phyloP scores from a whole-genome alignment of 2,113 vertebrate species.

The Muntiacus reevesi region DNA sequence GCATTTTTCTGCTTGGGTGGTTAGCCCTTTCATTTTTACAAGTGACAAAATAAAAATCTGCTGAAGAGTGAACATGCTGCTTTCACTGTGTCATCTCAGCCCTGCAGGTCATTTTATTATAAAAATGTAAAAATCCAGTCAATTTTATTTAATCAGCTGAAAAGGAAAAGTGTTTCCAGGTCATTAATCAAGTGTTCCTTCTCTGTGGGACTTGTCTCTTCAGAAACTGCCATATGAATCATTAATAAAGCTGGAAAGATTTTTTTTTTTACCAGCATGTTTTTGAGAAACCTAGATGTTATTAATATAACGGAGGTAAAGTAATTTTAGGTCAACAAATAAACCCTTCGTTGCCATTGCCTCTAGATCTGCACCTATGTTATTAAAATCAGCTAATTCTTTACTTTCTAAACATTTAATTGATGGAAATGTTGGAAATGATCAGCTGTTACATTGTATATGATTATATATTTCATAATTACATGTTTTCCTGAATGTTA shows the following conservation, averaged over 20 bases:
- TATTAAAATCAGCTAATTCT: slow-evolving; percentile 73
- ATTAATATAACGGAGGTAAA: slow-evolving; percentile 84
- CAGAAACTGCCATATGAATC: slow-evolving; percentile 90
- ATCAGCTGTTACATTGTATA: slow-evolving; percentile 76
- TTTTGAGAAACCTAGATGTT: slow-evolving; percentile 83
- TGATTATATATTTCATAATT: slow-evolving; percentile 85
- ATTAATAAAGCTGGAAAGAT: slow-evolving; percentile 88
- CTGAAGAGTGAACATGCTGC: slow-evolving; percentile 89
- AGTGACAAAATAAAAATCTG: slow-evolving; percentile 92
- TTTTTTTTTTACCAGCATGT: slow-evolving; percentile 81
- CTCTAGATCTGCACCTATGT: slow-evolving; percentile 62
- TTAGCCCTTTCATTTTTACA: slow-evolving; percentile 90
- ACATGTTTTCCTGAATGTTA: slow-evolving; percentile 84
- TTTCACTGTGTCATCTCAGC: slow-evolving; percentile 91
- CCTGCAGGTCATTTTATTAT: slow-evolving; percentile 94
- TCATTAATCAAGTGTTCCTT: slow-evolving; percentile 94
- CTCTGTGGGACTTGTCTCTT: slow-evolving; percentile 90
- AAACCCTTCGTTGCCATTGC: slow-evolving; percentile 72
- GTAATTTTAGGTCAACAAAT: slow-evolving; percentile 84
- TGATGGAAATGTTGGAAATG: slow-evolving; percentile 74
- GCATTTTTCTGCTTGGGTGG: slow-evolving; percentile 94
- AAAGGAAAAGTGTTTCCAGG: slow-evolving; percentile 96
- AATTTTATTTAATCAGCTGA: slow-evolving; percentile 99
- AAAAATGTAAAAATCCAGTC: slow-evolving; percentile 97
- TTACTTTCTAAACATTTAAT: slow-evolving; percentile 77